These are phyloP conservation scores for Trichonephila clavata DNA, from an alignment of 1,140 invertebrate genomes.

Conservation along the genomic window DNA sequence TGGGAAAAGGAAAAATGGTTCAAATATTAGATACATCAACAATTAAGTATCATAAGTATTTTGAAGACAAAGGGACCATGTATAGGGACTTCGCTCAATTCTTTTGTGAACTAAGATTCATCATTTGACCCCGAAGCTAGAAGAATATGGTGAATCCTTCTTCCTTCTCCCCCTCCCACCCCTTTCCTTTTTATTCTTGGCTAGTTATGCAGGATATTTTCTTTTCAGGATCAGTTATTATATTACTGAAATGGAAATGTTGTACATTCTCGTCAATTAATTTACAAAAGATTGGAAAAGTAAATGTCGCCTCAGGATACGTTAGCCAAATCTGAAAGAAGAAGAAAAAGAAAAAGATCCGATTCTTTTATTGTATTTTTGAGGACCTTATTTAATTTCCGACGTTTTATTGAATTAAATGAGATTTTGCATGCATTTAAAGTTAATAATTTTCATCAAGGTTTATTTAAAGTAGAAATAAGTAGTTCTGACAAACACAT, in stretches of 20 bases:
- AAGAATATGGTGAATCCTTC: neutral
- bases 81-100: neutral
- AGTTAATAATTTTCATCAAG: neutral
- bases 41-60: slow-evolving; percentile 18
- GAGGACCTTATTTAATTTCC: neutral
- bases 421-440: neutral
- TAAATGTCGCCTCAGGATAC: neutral
- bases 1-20: neutral
- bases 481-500: no score
- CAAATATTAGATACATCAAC: slow-evolving; percentile 13
- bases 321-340: neutral
- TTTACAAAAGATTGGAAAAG: neutral
- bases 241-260: neutral
- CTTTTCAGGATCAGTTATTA: neutral
- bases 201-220: neutral
- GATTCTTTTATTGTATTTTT: neutral
- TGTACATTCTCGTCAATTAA: neutral
- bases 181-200: neutral
- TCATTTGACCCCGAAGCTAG: neutral
- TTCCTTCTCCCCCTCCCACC: neutral
- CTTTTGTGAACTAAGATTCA: slow-evolving; percentile 12
- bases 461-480: no score
- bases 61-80: neutral
- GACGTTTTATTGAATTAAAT: neutral
- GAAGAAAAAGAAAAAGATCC: neutral